phyloP scores from a whole-genome alignment of 2,888 invertebrate genomes.

The Nysson spinosus region DNA sequence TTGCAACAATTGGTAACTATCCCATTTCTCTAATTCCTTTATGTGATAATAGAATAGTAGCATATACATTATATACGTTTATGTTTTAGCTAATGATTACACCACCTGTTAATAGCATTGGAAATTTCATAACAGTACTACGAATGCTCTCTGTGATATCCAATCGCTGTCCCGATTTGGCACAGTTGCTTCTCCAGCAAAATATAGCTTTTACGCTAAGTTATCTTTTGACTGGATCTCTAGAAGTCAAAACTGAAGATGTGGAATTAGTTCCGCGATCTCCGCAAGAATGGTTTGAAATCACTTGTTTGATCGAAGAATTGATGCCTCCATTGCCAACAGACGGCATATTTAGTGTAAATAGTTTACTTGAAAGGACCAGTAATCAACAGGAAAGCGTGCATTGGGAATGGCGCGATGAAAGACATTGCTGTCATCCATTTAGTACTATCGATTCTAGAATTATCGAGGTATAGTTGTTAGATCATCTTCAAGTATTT shows the following conservation, averaged over 20 bases:
- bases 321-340: slow-evolving; percentile 97
- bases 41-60: not conserved
- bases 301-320: slow-evolving; percentile 97
- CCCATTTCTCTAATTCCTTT: not conserved
- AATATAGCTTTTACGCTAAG: slow-evolving; percentile 97
- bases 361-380: slow-evolving; percentile 89
- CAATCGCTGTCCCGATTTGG: slow-evolving; percentile 95
- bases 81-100: slow-evolving; percentile 89
- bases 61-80: not conserved
- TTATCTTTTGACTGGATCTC: slow-evolving; percentile 94
- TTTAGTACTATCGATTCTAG: slow-evolving; percentile 96
- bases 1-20: slow-evolving; percentile 91
- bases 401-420: slow-evolving; percentile 98
- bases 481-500: not conserved
- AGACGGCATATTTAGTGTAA: slow-evolving; percentile 97
- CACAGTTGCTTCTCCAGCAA: slow-evolving; percentile 93
- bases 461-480: slow-evolving; percentile 87
- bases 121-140: slow-evolving; percentile 97
- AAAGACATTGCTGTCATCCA: slow-evolving; percentile 92
- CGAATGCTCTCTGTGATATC: slow-evolving; percentile 98
- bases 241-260: slow-evolving; percentile 81
- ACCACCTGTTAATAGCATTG: slow-evolving; percentile 96
- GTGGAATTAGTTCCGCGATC: slow-evolving; percentile 93
- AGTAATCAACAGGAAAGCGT: slow-evolving; percentile 86
- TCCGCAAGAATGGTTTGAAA: slow-evolving; percentile 98